Base-by-base conservation (phyloP, 2,113 vertebrate genomes). In the Synchiropus splendidus region DNA sequence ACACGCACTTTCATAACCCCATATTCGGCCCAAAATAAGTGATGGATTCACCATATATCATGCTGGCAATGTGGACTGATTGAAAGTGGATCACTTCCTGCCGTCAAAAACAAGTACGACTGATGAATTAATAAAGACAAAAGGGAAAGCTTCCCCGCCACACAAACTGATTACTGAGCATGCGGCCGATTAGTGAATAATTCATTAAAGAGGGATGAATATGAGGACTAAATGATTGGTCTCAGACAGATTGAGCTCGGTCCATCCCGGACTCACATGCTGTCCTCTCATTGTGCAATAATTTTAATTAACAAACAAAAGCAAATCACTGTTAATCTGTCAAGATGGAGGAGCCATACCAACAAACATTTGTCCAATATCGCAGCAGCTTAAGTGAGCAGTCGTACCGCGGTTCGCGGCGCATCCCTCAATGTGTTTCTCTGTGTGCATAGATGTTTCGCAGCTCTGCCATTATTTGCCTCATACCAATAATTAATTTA, bases 401-500 rank as follows among this genome's bases (percentile, higher is more conserved):
- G 73, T 63, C 71, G 70, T 72, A 65, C 74, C 74, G 76, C 77
- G 77, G 76, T 77, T 78, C 72, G 61, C 51, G 54, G 67, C 58
- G 61, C 67, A 69, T 79, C 74, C 60, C 53, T 70, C 73, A 67
- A 82, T 80, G 71, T 79, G 78, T 74, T 78, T 81, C 77, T 80
- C 69, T 82, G 75, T 82, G 78, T 79, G 78, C 61, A 62, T 78
- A 78, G 81, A 81, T 75, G 80, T 81, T 79, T 66, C 76, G 41
- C 50, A 55, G 72, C 64, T 60, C 71, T 67, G 75, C 75, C 75
- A 64, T 77, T 81, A 82, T 78, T 79, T 79, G 78, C 78, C 55
- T 78, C 78, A 51, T 44, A 72, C 71, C 70, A 76, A 73, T 81
- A 78, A 83, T 83, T 83, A 81, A 82, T 83, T 83, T 84, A 74